Evolutionary conservation across 1,140 invertebrate genomes (phyloP).

Genomic region (Bombus difficillimus): DNA sequence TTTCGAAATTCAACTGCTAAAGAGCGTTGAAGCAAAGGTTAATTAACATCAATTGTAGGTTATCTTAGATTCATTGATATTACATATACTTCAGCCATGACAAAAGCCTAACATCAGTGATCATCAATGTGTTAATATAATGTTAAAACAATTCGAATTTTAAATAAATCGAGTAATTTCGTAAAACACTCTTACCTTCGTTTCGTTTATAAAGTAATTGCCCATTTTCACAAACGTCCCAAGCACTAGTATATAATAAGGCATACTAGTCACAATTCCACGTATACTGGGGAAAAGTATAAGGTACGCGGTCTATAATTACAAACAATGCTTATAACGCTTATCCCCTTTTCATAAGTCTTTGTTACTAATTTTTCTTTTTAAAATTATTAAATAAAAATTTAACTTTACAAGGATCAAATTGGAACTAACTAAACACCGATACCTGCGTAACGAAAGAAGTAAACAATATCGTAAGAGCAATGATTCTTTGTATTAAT

Average conservation of each 20-base stretch:
- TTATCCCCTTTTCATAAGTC: too few relatives aligned
- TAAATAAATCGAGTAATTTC: too few relatives aligned
- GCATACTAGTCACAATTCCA: neutral
- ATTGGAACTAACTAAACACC: neutral
- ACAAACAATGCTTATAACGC: neutral
- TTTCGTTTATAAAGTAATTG: neutral
- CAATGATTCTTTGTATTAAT: neutral
- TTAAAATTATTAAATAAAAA: neutral
- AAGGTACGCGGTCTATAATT: neutral
- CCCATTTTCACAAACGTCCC: neutral
- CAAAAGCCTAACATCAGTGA: too few relatives aligned
- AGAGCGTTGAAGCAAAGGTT: too few relatives aligned
- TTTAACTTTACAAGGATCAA: neutral
- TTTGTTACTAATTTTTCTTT: too few relatives aligned
- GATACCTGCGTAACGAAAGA: neutral
- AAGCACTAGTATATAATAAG: neutral
- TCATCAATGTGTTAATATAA: too few relatives aligned
- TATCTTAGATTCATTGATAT: too few relatives aligned
- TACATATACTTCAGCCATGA: too few relatives aligned
- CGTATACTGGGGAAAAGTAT: neutral
- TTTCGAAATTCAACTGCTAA: too few relatives aligned
- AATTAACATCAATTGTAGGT: too few relatives aligned
- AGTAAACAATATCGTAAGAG: neutral
- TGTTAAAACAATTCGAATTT: too few relatives aligned
- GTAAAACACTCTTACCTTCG: neutral